These are phyloP conservation scores for Ctenosaura bakeri DNA, from an alignment of 2,797 vertebrate genomes.

Conservation along the genomic window DNA sequence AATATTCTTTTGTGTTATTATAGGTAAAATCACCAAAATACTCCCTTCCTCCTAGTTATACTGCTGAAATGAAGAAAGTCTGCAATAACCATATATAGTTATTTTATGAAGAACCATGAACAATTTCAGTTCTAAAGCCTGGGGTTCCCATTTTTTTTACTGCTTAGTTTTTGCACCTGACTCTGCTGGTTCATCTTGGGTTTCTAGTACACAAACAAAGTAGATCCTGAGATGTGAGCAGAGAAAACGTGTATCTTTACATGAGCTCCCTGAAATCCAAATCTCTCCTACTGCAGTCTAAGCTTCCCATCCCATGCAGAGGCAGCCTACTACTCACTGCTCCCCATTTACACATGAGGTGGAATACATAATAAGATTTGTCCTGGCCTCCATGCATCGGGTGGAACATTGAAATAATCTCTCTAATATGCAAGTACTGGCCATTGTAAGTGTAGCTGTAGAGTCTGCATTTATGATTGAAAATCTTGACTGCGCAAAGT, in stretches of 20 bases:
- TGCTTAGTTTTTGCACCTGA: background rate
- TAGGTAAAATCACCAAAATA: too few species aligned
- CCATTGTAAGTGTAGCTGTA: too few species aligned
- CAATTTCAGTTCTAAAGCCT: background rate
- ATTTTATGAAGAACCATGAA: background rate
- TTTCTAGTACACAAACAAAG: background rate
- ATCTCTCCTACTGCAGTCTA: background rate
- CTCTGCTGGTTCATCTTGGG: background rate
- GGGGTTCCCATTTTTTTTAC: background rate
- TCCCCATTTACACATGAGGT: background rate
- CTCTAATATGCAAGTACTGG: background rate
- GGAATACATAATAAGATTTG: too few species aligned
- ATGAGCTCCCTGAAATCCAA: background rate
- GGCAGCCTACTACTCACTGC: too few species aligned
- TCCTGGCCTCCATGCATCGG: background rate
- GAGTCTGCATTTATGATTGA: too few species aligned
- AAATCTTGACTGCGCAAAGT: too few species aligned
- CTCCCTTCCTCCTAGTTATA: background rate
- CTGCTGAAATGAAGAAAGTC: background rate
- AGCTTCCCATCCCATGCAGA: too few species aligned
- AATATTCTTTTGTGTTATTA: too few species aligned
- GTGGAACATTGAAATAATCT: background rate
- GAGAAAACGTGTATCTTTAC: conserved; percentile 1
- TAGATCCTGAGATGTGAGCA: background rate
- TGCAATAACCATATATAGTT: background rate